Evolutionary conservation across 2,888 invertebrate genomes (phyloP), one percentile per base, ranked within the genome.

Genomic region (Orthosia gracilis): DNA sequence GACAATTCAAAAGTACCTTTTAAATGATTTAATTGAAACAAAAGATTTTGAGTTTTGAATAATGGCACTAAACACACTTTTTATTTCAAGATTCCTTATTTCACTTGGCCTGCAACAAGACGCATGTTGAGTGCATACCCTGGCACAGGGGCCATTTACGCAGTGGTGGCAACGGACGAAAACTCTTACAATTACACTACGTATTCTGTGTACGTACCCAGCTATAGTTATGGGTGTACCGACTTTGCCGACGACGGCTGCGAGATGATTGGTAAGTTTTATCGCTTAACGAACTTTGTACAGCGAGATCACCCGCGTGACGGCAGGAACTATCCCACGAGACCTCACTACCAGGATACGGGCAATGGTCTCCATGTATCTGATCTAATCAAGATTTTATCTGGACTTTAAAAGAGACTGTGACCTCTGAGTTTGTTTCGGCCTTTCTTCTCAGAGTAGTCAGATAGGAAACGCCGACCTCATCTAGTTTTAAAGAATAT

Each of bases 181-280:
- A 7, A 21, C 3, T 0, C 0, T 7, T 7, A 15, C 0, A 58
- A 45, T 11, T 0, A 1, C 4, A 9, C 49, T n/a, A 15, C n/a
- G 15, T 97, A 97, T 80, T 96, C 97, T 0, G 97, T 97, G 4
- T 98, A 98, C 90, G 97, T 98, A 0, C 98, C 98, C 1, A 94
- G 96, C 3, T 94, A 97, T 65, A 97, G 97, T 1, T 98, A 98
- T 88, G 97, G 97, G 1, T 98, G 98, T 91, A 94, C 96, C 76
- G 93, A 97, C 3, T 68, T 93, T 12, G 88, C 92, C 4, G 94
- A 94, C 69, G 91, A 92, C 21, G 95, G 96, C 63, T 97, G 97
- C 88, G 91, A 96, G 69, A 90, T 96, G 78, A 91, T 97, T 82
- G 96, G 97, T 97, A 94, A 94, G 95, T 92, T 64, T 26, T n/a